phyloP scores from a whole-genome alignment of 2,797 vertebrate genomes.

The Vespertilio murinus region DNA sequence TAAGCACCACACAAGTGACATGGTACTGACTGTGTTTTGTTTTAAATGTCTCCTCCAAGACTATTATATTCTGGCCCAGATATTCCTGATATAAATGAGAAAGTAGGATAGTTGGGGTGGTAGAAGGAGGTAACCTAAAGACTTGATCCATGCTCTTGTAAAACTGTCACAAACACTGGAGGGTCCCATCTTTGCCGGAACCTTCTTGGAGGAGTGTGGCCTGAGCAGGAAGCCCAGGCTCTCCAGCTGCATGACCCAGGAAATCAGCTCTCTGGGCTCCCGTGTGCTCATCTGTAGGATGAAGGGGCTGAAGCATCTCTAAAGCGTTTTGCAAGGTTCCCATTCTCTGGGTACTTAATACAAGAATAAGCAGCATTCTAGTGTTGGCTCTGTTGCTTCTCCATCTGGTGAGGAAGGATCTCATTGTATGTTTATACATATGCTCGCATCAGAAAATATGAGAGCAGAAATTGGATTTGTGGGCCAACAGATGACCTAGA shows the following conservation, averaged over 20 bases:
- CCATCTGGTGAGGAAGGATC: not conserved
- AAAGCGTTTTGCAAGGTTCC: not conserved
- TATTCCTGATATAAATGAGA: conserved; percentile 26
- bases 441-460: not conserved
- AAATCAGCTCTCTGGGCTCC: not conserved
- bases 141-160: not conserved
- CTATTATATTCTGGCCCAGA: not conserved
- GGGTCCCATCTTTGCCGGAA: not conserved
- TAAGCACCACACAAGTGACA: not conserved
- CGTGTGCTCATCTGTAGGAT: not conserved
- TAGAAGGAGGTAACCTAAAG: not conserved
- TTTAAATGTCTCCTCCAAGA: not conserved
- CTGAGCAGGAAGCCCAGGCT: not conserved
- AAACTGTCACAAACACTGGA: not conserved
- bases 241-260: not conserved
- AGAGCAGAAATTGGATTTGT: conserved; percentile 1
- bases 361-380: not conserved
- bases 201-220: not conserved
- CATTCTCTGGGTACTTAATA: not conserved
- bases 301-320: not conserved
- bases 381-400: not conserved
- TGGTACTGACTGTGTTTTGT: not conserved
- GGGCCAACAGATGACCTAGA: not conserved
- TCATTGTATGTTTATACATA: not conserved
- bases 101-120: not conserved